Base-by-base conservation (phyloP, 2,113 vertebrate species). In the Mesoclemmys tuberculata region DNA sequence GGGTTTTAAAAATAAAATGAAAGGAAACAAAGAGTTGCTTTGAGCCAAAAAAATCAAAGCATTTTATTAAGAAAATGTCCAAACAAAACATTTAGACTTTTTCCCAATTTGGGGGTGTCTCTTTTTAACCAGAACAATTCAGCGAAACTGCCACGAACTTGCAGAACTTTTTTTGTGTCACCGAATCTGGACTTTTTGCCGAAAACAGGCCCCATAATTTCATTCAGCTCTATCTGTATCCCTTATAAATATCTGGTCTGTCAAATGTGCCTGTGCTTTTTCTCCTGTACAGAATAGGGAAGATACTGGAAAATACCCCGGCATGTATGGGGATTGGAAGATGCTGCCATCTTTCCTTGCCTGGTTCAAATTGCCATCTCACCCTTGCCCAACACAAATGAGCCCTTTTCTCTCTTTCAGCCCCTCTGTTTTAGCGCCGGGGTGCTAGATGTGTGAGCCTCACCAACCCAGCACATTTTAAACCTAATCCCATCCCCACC, bases 221-320 rank as follows among this genome's bases (percentile, higher is more conserved):
- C 64, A n/a, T 9, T n/a, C 7, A 61, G 56, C 29, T 24, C 27
- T 27, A 31, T 38, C n/a, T 18, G 46, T 46, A 46, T 46, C 46
- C 46, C 46, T 46, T 46, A 46, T 46, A 64, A 64, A 64, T 8
- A 14, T 35, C 18, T 9, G 8, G 8, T n/a, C 61, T n/a, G 2
- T 64, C 61, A 18, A 64, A n/a, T 8, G 64, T 38, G n/a, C 5
- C 64, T 21, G 35, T n/a, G 21, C 9, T 18, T 38, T 68, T 35
- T n/a, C 16, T 22, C 35, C 64, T 22, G n/a, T 38, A 9, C n/a
- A 38, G 19, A 38, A 21, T 0, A 2, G 84, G 41, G 13, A 1
- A 51, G 80, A 2, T 0, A 2, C 5, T 2, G 4, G 81, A 61
- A 29, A 0, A 38, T n/a, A 41, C n/a, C 27, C 10, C 2, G 1